A percentile compares a stretch with the other conserved stretches of the same genome.
These are phyloP conservation scores for Apomyelois bistriatella DNA, from an alignment of 2,888 invertebrate genomes.

Conservation along the genomic window DNA sequence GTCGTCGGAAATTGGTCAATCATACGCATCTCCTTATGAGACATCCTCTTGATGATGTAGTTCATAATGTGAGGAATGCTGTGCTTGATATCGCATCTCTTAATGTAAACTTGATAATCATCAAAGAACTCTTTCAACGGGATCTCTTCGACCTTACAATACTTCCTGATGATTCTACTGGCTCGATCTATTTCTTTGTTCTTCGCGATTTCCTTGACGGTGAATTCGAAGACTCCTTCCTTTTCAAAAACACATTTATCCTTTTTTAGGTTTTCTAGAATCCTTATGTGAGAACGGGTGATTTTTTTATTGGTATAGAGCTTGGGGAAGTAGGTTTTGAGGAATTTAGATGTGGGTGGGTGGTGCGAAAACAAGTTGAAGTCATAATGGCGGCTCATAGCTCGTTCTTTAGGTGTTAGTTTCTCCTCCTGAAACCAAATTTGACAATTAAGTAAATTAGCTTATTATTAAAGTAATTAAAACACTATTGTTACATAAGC, in stretches of 20 bases:
- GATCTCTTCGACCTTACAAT: conserved; percentile 38
- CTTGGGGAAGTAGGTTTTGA: conserved; percentile 35
- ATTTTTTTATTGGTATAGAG: conserved; percentile 33
- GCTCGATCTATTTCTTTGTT: conserved; percentile 40
- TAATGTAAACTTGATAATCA: conserved; percentile 4
- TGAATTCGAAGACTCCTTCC: conserved; percentile 36
- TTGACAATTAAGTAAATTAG: no score
- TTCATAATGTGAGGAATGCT: no score
- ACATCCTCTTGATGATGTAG: no score
- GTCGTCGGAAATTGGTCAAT: no score
- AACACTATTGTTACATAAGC: no score
- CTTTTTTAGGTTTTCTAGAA: conserved; percentile 28
- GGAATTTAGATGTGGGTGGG: conserved; percentile 42
- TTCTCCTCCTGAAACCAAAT: conserved; percentile 42
- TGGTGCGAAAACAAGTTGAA: conserved; percentile 39
- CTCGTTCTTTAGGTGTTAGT: conserved; percentile 35
- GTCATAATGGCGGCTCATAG: conserved; percentile 46
- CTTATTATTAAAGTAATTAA: no score
- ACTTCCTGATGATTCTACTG: conserved; percentile 44
- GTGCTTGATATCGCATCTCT: no score
- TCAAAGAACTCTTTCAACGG: conserved; percentile 34
- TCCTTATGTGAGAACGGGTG: conserved; percentile 26
- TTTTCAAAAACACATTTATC: no score
- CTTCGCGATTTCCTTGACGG: conserved; percentile 31
- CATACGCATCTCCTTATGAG: no score